phyloP scores from a whole-genome alignment of 2,113 vertebrate genomes.

The Chloroceryle aenea region DNA sequence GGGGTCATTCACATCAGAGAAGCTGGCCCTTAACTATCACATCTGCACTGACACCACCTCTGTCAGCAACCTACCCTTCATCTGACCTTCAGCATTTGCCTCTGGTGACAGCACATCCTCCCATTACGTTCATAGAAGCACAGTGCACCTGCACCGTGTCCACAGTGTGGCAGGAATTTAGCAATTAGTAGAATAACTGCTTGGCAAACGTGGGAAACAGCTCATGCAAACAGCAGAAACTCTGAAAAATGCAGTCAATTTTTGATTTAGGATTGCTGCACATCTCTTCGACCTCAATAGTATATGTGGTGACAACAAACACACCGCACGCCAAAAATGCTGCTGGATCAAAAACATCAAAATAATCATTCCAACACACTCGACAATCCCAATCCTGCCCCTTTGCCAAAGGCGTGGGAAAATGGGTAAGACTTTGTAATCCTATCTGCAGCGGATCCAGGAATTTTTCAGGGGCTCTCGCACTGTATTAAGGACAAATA shows the following conservation, averaged over 20 bases:
- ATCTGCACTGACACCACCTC: neutral
- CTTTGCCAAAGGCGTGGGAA: neutral
- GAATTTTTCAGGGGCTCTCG: neutral
- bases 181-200: neutral
- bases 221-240: neutral
- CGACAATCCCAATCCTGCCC: neutral
- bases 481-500: neutral
- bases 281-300: neutral
- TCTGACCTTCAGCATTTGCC: neutral
- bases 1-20: neutral
- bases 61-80: neutral
- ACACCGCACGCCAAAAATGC: fast-evolving
- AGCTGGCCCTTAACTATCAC: neutral
- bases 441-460: neutral
- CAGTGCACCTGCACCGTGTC: fast-evolving
- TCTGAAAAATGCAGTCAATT: neutral
- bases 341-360: neutral
- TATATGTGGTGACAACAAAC: fast-evolving
- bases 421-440: neutral
- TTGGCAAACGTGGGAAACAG: neutral
- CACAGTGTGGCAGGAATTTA: neutral
- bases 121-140: fast-evolving
- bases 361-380: fast-evolving
- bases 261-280: neutral
- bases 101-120: neutral